These are phyloP conservation scores for Bubalus kerabau DNA, from an alignment of 2,113 vertebrate species.

Conservation along the genomic window DNA sequence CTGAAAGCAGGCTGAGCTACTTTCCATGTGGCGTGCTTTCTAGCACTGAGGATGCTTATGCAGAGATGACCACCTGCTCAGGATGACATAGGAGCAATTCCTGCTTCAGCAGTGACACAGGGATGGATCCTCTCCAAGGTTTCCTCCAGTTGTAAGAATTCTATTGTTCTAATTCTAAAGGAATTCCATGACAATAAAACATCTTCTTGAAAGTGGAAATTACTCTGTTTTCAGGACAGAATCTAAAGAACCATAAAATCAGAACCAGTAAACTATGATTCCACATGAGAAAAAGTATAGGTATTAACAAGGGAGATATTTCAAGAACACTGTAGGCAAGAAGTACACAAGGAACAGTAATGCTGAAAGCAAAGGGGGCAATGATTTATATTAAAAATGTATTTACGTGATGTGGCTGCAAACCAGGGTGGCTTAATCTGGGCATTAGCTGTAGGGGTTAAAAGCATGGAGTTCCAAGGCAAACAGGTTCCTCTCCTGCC, in stretches of 20 bases:
- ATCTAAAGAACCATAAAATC: neutral
- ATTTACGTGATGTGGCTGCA: neutral
- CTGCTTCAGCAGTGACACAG: neutral
- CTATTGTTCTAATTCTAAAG: neutral
- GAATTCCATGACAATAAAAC: neutral
- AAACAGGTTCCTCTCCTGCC: neutral
- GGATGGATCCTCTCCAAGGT: neutral
- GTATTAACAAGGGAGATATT: neutral
- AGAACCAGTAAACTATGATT: neutral
- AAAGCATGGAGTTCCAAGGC: neutral
- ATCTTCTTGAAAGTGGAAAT: neutral
- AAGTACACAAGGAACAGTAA: neutral
- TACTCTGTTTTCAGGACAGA: neutral
- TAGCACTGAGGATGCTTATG: neutral
- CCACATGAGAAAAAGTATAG: neutral
- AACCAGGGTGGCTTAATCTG: neutral
- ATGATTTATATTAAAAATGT: neutral
- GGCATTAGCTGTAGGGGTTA: neutral
- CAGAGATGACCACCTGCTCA: neutral
- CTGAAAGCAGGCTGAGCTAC: neutral
- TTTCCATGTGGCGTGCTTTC: fast-evolving
- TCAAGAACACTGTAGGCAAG: neutral
- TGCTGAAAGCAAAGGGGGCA: neutral
- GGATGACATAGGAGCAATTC: neutral
- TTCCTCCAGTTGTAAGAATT: neutral